Evolutionary conservation across 2,797 vertebrate species (phyloP), one percentile per base, ranked within the genome.

Genomic region (Pseudotriccus pelzelni): DNA sequence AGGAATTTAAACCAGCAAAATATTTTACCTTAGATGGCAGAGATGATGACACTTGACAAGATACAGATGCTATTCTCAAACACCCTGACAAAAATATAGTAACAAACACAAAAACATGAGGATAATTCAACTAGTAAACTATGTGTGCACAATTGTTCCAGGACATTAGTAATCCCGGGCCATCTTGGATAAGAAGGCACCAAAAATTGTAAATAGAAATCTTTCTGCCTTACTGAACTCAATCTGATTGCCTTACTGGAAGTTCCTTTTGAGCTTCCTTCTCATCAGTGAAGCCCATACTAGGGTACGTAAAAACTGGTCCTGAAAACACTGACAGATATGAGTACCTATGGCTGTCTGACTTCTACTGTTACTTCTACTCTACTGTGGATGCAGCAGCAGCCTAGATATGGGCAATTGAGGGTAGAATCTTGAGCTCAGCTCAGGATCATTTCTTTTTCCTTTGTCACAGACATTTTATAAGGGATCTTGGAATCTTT

Each of bases 311-410:
- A 0, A 44, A 46, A 46, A 41, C 21, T 32, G 13, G 25, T 43
- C 52, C 68, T 60, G 37, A 22, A 60, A 64, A 28, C 2, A 30
- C 2, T 34, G 69, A 43, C 25, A 81, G 20, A 12, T 2, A 1
- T 0, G 5, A 80, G 8, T 2, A 52, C 19, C 37, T 34, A 24
- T 1, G 9, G 34, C 60, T 63, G 36, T 1, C 27, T 60, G 32
- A 18, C 49, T 81, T 56, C 41, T 27, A 2, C 28, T 58, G 8
- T 23, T 63, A 27, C 46, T 58, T 84, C 39, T 41, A 72, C 44
- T 20, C 49, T 53, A 52, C 11, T 19, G 20, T 0, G 9, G 25
- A 50, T 44, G 30, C 16, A n/a, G 64, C 39, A 70, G 52, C 14
- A 82, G 24, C 39, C 41, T 46, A 22, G 18, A 32, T 2, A 18